Evolutionary conservation across 2,797 vertebrate genomes (phyloP), one percentile per base, ranked within the genome.

Genomic region (Spea hammondii): DNA sequence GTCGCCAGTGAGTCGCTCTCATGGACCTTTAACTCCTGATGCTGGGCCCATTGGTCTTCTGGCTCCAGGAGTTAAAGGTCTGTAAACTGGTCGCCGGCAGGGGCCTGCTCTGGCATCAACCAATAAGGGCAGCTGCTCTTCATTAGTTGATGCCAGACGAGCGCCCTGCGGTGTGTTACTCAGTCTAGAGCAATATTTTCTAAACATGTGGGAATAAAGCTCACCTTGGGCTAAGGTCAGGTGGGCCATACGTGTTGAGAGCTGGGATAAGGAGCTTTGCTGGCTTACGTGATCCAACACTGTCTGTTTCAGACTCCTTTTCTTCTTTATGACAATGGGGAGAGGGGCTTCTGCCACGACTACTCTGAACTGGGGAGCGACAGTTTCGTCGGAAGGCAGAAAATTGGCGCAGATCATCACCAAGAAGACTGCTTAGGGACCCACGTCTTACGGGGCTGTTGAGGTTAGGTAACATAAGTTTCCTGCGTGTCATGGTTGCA

Each of bases 221-320:
- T 87, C 87, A 98, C 97, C 96, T 95, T 79, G 96, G 96, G 77
- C 96, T 98, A 80, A 99, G 93, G 83, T 95, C 93, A 1, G 94
- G 89, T 13, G 96, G 93, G 59, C 92, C 94, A 5, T 83, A 85
- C 55, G 93, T 88, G 67, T 91, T 92, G 80, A 95, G 78, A 10
- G 93, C 90, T 1, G 94, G 93, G 84, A 97, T 94, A 79, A 96
- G 93, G 54, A 97, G 92, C 80, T 93, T 95, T 74, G 91, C 86
- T 0, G 94, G 93, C 60, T 88, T 93, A 84, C 89, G 85, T 81
- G 81, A 86, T 5, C 65, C 62, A n/a, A 17, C 48, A 1, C 82
- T 59, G 0, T 85, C 84, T 7, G 10, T 44, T 9, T 83, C 82
- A 0, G 17, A 83, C 57, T 78, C 82, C 74, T 81, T 90, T 49